These are phyloP conservation scores for Streptopelia turtur DNA, from an alignment of 2,797 vertebrate species.

Conservation along the genomic window DNA sequence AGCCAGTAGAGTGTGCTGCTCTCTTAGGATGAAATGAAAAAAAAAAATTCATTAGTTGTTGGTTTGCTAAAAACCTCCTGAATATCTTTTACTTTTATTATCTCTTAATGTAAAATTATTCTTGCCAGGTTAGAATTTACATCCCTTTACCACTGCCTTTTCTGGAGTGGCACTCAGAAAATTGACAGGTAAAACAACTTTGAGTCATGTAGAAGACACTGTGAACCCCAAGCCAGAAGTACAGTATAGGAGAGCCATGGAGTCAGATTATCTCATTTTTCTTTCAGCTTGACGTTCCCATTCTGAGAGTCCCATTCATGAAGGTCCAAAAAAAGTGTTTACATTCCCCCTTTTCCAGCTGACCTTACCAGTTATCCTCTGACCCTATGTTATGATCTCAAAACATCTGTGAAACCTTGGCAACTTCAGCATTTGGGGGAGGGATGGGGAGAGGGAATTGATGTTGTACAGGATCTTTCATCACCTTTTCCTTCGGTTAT, in stretches of 20 bases:
- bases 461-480: slow-evolving; percentile 59
- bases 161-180: not conserved
- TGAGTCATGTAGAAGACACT: not conserved
- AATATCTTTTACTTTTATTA: slow-evolving; percentile 2
- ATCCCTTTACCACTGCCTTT: not conserved
- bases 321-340: slow-evolving; percentile 71
- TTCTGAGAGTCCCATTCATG: slow-evolving; percentile 76
- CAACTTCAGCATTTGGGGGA: slow-evolving; percentile 21
- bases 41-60: not conserved
- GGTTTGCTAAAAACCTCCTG: not conserved
- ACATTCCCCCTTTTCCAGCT: slow-evolving; percentile 70
- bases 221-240: not conserved
- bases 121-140: not conserved
- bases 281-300: slow-evolving; percentile 62
- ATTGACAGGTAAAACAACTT: not conserved
- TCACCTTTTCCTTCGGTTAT: slow-evolving; percentile 35
- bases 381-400: slow-evolving; percentile 72
- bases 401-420: slow-evolving; percentile 66
- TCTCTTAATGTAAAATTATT: not conserved
- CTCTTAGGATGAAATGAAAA: slow-evolving; percentile 38
- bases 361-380: slow-evolving; percentile 75
- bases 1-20: slow-evolving; percentile 77
- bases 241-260: not conserved
- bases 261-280: slow-evolving; percentile 70
- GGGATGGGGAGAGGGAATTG: not conserved